Conservation (phyloP, 35 echinoderm and acorn worm genomes). For the Heliocidaris tuberculata region DNA sequence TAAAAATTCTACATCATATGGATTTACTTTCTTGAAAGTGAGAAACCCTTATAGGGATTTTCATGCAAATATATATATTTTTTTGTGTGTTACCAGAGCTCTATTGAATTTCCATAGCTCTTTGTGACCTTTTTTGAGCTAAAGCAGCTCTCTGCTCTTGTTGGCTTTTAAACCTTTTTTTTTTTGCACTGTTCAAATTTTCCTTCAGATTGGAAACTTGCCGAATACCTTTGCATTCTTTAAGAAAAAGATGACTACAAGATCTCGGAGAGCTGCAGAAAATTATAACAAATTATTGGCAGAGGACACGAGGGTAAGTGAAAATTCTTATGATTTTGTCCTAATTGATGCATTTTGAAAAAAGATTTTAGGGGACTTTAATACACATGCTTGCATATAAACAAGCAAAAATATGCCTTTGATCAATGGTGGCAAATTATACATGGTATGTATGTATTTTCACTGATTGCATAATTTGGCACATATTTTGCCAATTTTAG, state of each 20-base stretch:
- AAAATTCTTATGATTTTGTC: too few species aligned
- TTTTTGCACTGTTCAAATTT: not conserved
- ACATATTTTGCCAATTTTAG: not conserved
- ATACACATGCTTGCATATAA: not conserved
- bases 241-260: not conserved
- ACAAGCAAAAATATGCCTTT: not conserved
- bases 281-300: constrained; percentile 22
- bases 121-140: too few species aligned
- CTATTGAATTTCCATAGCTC: too few species aligned
- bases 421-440: not conserved
- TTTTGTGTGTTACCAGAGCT: too few species aligned
- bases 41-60: too few species aligned
- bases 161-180: not conserved
- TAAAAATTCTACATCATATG: too few species aligned
- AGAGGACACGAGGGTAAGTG: constrained; percentile 50
- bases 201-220: constrained; percentile 43
- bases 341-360: not conserved
- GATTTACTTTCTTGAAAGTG: too few species aligned
- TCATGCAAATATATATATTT: too few species aligned
- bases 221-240: constrained; percentile 23
- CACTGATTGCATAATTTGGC: not conserved
- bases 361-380: too few species aligned
- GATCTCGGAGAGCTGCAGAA: constrained; percentile 35
- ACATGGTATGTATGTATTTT: not conserved
- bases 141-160: too few species aligned